These are phyloP conservation scores for Platycheirus albimanus DNA, from an alignment of 2,888 invertebrate genomes.

Conservation along the genomic window DNA sequence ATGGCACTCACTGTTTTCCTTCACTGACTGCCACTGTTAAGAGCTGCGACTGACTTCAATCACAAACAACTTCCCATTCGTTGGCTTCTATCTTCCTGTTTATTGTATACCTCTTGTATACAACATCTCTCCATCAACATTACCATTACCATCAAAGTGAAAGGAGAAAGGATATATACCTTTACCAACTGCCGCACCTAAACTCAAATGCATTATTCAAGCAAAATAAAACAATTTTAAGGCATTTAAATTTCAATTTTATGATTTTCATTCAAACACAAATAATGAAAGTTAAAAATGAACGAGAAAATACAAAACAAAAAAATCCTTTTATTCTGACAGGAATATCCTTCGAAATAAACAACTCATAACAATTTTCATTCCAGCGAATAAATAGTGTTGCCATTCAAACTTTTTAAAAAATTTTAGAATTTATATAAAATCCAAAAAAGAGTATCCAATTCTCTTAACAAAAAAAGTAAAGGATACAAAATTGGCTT, in stretches of 20 bases:
- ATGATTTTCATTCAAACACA: slow-evolving; percentile 64
- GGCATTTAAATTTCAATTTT: slow-evolving; percentile 69
- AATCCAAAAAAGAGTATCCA: too few relatives aligned
- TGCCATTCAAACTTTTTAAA: too few relatives aligned
- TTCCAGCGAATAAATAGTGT: not conserved
- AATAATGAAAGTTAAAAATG: slow-evolving; percentile 42
- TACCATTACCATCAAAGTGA: too few relatives aligned
- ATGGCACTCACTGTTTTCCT: too few relatives aligned
- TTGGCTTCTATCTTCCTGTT: slow-evolving; percentile 42
- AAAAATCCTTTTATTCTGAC: slow-evolving; percentile 4
- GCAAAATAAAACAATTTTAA: slow-evolving; percentile 65
- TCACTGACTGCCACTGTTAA: slow-evolving; percentile 28
- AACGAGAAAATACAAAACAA: not conserved
- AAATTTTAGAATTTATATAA: too few relatives aligned
- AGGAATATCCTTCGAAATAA: slow-evolving; percentile 13
- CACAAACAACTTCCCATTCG: slow-evolving; percentile 59
- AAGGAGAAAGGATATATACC: not conserved
- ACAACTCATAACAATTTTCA: not conserved
- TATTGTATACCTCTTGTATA: slow-evolving; percentile 26
- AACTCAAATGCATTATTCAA: slow-evolving; percentile 63
- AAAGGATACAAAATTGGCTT: too few relatives aligned
- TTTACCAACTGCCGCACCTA: not conserved
- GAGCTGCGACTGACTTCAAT: slow-evolving; percentile 39
- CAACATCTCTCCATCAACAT: slow-evolving; percentile 20
- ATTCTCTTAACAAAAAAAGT: too few relatives aligned